Evolutionary conservation across 2,888 invertebrate genomes (phyloP).

Genomic region (Eupithecia subumbrata): DNA sequence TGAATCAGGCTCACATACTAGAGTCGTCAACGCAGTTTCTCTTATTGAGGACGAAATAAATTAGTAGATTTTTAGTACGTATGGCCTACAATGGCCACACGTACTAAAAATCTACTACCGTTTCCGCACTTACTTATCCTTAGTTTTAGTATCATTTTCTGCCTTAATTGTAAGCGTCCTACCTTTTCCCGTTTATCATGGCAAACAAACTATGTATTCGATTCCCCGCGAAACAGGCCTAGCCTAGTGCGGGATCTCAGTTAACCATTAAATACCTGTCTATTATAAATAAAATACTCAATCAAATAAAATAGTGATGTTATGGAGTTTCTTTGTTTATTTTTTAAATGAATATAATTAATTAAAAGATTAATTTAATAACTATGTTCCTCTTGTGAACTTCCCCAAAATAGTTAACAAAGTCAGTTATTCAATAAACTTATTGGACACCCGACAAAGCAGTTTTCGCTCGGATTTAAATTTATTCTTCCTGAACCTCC

Average conservation of each 20-base stretch:
- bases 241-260: too few relatives aligned
- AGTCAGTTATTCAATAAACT: conserved; percentile 12
- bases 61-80: too few relatives aligned
- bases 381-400: not conserved
- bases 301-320: not conserved
- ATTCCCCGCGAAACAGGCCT: too few relatives aligned
- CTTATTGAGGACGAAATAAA: not conserved
- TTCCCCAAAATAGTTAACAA: not conserved
- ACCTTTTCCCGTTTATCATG: too few relatives aligned
- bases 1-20: not conserved
- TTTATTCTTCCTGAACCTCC: not conserved
- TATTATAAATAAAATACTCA: not conserved
- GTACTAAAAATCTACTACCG: too few relatives aligned
- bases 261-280: too few relatives aligned
- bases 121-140: too few relatives aligned
- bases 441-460: conserved; percentile 16
- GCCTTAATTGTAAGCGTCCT: too few relatives aligned
- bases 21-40: not conserved
- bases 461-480: conserved; percentile 10
- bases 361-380: not conserved
- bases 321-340: not conserved
- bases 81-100: too few relatives aligned
- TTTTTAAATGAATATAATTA: not conserved
- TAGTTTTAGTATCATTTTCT: too few relatives aligned
- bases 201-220: too few relatives aligned